A percentile compares a stretch with the other conserved stretches of the same genome.
Evolutionary conservation across 1,140 invertebrate genomes (phyloP).

Genomic region (Archivesica marissinica): DNA sequence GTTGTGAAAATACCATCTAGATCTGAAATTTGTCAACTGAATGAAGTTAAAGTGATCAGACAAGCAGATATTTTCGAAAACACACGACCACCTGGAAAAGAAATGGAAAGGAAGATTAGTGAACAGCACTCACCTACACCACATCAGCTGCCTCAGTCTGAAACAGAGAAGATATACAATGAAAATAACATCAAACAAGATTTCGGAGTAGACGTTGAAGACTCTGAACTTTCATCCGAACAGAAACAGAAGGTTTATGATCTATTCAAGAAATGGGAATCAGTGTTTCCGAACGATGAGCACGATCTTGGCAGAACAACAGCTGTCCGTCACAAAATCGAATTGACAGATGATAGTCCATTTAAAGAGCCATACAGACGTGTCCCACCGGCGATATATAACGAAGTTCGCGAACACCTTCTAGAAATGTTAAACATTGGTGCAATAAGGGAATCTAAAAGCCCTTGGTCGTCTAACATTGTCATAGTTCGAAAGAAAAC

Average conservation of each 20-base stretch:
- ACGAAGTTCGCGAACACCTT: slow-evolving; percentile 32
- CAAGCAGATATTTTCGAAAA: background rate
- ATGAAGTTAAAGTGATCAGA: slow-evolving; percentile 20
- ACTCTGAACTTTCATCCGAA: background rate
- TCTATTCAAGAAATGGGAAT: background rate
- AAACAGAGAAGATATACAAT: background rate
- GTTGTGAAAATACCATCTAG: slow-evolving; percentile 9
- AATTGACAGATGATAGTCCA: background rate
- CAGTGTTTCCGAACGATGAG: too few species aligned
- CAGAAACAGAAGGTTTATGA: background rate
- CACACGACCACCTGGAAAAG: background rate
- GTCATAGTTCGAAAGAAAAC: slow-evolving; percentile 41
- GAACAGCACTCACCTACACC: background rate
- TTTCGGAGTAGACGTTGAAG: background rate
- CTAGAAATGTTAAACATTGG: slow-evolving; percentile 27
- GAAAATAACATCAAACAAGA: background rate
- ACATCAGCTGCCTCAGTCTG: background rate
- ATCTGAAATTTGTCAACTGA: slow-evolving; percentile 15
- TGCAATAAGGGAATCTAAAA: slow-evolving; percentile 11
- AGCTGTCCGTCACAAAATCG: slow-evolving; percentile 22
- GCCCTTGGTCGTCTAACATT: slow-evolving; percentile 32
- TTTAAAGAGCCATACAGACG: slow-evolving; percentile 38
- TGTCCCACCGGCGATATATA: background rate
- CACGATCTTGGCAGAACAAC: too few species aligned
- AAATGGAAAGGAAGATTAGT: background rate